Conservation (phyloP, 1,140 invertebrate species). For the Zaprionus camerounensis region DNA sequence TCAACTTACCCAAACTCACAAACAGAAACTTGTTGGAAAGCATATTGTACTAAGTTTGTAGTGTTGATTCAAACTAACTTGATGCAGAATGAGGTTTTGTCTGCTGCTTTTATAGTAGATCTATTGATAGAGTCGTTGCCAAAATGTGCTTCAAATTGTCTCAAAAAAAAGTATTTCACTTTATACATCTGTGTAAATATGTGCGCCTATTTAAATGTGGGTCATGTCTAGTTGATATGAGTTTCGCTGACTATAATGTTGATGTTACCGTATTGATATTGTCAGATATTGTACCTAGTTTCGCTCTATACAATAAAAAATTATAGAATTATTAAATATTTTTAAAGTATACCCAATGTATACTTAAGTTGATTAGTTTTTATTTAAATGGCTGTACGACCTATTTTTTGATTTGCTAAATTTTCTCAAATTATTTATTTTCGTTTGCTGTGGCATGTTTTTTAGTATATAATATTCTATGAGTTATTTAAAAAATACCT, state of each 20-base stretch:
- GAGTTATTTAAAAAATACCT: no score
- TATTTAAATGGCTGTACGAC: no score
- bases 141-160: conserved; percentile 16
- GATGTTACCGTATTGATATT: background rate
- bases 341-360: no score
- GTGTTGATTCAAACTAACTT: conserved; percentile 34
- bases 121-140: conserved; percentile 7
- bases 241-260: background rate
- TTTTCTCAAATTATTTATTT: no score
- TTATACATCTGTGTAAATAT: conserved; percentile 63
- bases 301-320: no score
- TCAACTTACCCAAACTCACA: conserved; percentile 59
- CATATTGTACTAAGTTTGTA: conserved; percentile 48
- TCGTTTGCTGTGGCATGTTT: no score
- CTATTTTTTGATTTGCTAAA: no score
- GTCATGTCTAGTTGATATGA: conserved; percentile 10
- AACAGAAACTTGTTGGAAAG: conserved; percentile 54
- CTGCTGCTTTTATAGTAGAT: conserved; percentile 56
- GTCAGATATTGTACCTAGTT: background rate
- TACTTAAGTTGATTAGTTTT: no score
- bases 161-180: conserved; percentile 36
- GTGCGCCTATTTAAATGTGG: conserved; percentile 17
- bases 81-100: conserved; percentile 40
- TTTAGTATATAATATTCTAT: no score
- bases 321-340: no score